A percentile compares a stretch with the other conserved stretches of the same genome.
Evolutionary conservation across 2,888 invertebrate genomes (phyloP).

Genomic region (Eurois occulta): DNA sequence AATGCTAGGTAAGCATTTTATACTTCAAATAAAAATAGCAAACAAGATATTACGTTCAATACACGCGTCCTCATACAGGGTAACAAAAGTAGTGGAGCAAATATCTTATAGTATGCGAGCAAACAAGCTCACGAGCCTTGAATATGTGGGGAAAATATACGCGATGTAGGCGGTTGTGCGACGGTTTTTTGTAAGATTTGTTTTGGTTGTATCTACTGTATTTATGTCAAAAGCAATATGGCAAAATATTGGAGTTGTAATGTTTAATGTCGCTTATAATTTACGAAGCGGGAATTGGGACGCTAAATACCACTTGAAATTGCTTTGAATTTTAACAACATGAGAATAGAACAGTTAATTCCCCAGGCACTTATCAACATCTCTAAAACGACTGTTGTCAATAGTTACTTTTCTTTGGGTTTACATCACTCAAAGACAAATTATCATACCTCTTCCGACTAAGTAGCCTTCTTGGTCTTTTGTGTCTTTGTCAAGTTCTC

Average conservation of each 20-base stretch:
- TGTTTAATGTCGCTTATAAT: no score
- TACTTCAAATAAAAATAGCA: conserved; percentile 47
- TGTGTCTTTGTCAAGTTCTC: not conserved
- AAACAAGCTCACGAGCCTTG: conserved; percentile 75
- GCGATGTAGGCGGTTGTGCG: not conserved
- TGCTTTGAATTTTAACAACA: not conserved
- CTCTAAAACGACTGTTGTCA: no score
- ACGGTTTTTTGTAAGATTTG: not conserved
- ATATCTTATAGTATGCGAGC: conserved; percentile 71
- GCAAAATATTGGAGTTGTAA: no score
- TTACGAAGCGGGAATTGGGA: no score
- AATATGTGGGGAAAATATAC: conserved; percentile 64
- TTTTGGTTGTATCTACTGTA: not conserved
- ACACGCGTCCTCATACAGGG: conserved; percentile 46
- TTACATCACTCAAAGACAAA: not conserved
- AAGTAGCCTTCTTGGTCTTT: not conserved
- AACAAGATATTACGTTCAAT: conserved; percentile 60
- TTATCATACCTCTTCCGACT: not conserved
- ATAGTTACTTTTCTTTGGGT: not conserved
- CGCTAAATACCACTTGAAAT: not conserved
- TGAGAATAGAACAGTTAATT: no score
- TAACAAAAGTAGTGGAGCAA: conserved; percentile 75
- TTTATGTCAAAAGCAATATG: no score
- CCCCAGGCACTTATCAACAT: no score
- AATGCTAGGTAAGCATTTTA: conserved; percentile 35